phyloP scores from a whole-genome alignment of 35 echinoderm and acorn worm genomes.

The Acanthaster planci region DNA sequence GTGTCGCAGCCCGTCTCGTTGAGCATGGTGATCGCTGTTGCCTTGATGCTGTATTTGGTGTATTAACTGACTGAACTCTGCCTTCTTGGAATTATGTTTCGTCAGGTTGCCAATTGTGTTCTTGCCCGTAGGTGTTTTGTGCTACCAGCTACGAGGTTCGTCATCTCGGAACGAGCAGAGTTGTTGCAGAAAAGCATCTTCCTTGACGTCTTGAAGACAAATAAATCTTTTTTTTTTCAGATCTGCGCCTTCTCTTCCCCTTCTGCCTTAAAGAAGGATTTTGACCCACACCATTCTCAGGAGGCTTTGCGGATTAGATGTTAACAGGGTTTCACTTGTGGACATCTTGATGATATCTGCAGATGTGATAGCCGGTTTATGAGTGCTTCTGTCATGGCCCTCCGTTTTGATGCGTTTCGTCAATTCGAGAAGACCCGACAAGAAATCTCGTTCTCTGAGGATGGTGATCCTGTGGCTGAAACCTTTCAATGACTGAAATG shows the following conservation, averaged over 20 bases:
- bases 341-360: conserved; percentile 23
- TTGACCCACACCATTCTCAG: background rate
- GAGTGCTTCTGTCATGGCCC: too few relatives aligned
- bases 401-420: too few relatives aligned
- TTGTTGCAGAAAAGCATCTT: conserved; percentile 37
- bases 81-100: conserved; percentile 38
- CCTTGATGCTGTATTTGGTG: conserved; percentile 47
- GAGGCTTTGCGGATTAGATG: background rate
- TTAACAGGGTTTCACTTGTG: background rate
- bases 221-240: background rate
- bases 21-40: conserved; percentile 43
- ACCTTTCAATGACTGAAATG: too few relatives aligned
- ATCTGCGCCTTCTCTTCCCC: background rate
- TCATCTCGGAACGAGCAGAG: conserved; percentile 23
- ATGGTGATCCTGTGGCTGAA: too few relatives aligned
- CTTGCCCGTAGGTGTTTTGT: conserved; percentile 27
- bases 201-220: conserved; percentile 1
- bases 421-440: too few relatives aligned
- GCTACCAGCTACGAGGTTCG: conserved; percentile 13
- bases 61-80: conserved; percentile 35
- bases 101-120: conserved; percentile 55
- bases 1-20: conserved; percentile 20
- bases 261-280: background rate
- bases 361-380: too few relatives aligned
- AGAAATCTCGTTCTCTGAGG: too few relatives aligned